Conservation (phyloP, 2,888 invertebrate species). For the Icerya purchasi region DNA sequence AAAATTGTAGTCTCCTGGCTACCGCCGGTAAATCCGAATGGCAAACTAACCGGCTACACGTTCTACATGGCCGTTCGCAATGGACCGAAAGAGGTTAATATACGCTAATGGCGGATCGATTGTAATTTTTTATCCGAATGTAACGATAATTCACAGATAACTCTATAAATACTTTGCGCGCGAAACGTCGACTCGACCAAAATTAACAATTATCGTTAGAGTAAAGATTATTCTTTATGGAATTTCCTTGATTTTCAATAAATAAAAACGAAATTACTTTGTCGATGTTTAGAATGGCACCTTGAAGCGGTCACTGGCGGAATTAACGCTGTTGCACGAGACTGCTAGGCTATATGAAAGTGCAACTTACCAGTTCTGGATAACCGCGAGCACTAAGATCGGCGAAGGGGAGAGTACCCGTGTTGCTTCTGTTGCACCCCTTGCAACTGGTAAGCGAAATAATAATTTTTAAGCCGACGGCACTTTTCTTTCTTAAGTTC, state of each 20-base stretch:
- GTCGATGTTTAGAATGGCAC: conserved; percentile 37
- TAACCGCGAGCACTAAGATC: conserved; percentile 55
- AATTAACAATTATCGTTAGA: too few species aligned
- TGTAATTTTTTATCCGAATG: too few species aligned
- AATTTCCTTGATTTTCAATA: too few species aligned
- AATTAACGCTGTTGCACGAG: conserved; percentile 47
- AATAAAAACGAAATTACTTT: background rate
- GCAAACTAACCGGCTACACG: conserved; percentile 59
- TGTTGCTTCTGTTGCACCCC: conserved; percentile 51
- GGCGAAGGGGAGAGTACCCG: conserved; percentile 66
- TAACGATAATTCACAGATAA: too few species aligned
- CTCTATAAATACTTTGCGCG: too few species aligned
- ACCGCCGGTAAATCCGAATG: conserved; percentile 64
- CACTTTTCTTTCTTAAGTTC: too few species aligned
- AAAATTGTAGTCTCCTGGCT: conserved; percentile 77
- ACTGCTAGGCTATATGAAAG: conserved; percentile 45
- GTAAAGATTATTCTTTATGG: too few species aligned
- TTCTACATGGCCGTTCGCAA: conserved; percentile 62
- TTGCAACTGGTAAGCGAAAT: conserved; percentile 34
- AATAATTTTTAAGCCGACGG: too few species aligned
- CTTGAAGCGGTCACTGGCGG: conserved; percentile 47
- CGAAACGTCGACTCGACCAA: too few species aligned
- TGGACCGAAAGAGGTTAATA: conserved; percentile 42
- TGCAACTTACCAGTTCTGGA: conserved; percentile 48
- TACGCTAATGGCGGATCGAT: too few species aligned